A percentile compares a stretch with the other conserved stretches of the same genome.
phyloP scores from a whole-genome alignment of 1,140 invertebrate genomes.

The Drosophila aff. region DNA sequence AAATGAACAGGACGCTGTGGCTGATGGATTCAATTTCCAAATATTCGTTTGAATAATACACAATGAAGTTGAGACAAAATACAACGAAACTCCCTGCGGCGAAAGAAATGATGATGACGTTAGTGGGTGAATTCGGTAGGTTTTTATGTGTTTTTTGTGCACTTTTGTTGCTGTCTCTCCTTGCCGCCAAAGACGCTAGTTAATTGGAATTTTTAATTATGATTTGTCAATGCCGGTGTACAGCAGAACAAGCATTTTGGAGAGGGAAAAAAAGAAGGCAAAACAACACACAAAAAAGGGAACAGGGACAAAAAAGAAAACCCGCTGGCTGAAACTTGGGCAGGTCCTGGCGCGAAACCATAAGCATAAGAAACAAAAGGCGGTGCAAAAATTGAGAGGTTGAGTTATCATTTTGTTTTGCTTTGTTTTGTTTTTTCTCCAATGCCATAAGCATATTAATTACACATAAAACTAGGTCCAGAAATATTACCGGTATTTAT shows the following conservation, averaged over 20 bases:
- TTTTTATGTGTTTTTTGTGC: not conserved
- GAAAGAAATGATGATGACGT: not conserved
- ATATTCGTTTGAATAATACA: constrained; percentile 12
- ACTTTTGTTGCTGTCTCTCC: not conserved
- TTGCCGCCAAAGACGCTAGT: constrained; percentile 59
- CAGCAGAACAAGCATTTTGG: constrained; percentile 15
- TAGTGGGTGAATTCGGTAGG: constrained; percentile 24
- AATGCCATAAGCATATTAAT: constrained; percentile 37
- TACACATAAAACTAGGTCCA: constrained; percentile 52
- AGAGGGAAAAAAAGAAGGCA: constrained; percentile 10
- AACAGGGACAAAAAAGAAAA: constrained; percentile 22
- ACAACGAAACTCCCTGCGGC: constrained; percentile 29
- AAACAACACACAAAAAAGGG: constrained; percentile 19
- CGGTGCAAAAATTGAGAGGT: not conserved
- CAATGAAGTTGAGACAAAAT: constrained; percentile 18
- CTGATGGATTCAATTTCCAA: constrained; percentile 2
- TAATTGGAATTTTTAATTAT: constrained; percentile 81
- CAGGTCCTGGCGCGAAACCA: constrained; percentile 25
- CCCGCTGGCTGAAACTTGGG: constrained; percentile 14
- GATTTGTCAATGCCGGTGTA: constrained; percentile 64
- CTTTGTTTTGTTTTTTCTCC: not conserved
- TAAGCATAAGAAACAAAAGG: constrained; percentile 8
- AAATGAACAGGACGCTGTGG: not conserved
- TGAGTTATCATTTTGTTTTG: constrained; percentile 13
- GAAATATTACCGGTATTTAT: constrained; percentile 11